Percentiles rank a stretch among this genome's conserved stretches.
Evolutionary conservation across 1,140 invertebrate genomes (phyloP).

Genomic region (Caenorhabditis remanei): DNA sequence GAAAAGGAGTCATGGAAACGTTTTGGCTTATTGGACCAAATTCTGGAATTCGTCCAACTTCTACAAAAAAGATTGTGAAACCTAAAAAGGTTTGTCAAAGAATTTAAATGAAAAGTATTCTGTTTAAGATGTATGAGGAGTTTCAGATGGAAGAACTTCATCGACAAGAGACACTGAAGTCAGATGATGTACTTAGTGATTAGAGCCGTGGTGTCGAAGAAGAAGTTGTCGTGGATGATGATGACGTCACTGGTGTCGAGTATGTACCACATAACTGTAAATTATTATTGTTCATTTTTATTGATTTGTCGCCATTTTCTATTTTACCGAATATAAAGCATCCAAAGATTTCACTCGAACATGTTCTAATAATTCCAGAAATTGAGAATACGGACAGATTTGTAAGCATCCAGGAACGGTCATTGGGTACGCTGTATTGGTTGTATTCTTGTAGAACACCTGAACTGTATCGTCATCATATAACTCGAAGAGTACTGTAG

Average conservation of each 20-base stretch:
- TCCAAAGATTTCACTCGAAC: conserved; percentile 36
- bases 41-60: background rate
- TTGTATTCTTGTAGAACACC: conserved; percentile 48
- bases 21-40: conserved; percentile 62
- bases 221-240: background rate
- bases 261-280: conserved; percentile 34
- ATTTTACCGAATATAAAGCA: conserved; percentile 15
- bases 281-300: background rate
- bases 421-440: background rate
- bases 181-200: background rate
- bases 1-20: conserved; percentile 66
- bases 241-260: background rate
- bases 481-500: conserved; percentile 35
- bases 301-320: background rate
- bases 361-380: background rate
- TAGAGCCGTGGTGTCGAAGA: background rate
- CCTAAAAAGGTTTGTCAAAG: background rate
- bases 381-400: conserved; percentile 27
- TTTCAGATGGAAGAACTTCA: conserved; percentile 45
- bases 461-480: conserved; percentile 44
- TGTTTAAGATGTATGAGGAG: conserved; percentile 45
- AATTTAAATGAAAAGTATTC: too few relatives aligned
- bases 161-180: conserved; percentile 36
- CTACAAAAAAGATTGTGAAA: background rate
- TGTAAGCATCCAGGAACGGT: conserved; percentile 14